Evolutionary conservation across 2,888 invertebrate species (phyloP).

Genomic region (Athalia cordata): DNA sequence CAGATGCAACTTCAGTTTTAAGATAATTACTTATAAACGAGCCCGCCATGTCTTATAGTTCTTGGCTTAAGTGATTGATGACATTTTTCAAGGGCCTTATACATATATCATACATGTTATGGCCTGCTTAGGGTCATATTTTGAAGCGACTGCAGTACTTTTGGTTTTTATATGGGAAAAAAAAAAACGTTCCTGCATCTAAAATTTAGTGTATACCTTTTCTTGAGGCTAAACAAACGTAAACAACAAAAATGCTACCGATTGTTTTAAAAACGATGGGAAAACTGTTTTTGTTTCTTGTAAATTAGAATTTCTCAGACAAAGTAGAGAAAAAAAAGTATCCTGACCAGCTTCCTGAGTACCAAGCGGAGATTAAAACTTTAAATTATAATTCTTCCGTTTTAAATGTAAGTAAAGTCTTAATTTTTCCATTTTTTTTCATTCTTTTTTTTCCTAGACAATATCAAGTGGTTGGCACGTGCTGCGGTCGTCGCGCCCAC

Average conservation of each 20-base stretch:
- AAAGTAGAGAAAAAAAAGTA: background rate
- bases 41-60: conserved; percentile 47
- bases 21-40: conserved; percentile 53
- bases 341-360: background rate
- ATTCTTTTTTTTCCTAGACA: conserved; percentile 13
- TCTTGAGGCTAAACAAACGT: background rate
- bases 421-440: background rate
- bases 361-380: background rate
- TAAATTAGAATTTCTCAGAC: background rate
- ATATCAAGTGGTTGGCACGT: conserved; percentile 24
- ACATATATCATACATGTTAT: background rate
- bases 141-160: background rate
- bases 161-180: conserved; percentile 4
- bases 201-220: background rate
- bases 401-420: conserved; percentile 5
- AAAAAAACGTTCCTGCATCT: background rate
- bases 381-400: conserved; percentile 15
- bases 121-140: conserved; percentile 17
- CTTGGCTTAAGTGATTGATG: conserved; percentile 55
- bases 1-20: conserved; percentile 46
- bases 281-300: no score
- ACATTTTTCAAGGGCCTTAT: conserved; percentile 43
- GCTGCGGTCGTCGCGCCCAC: conserved; percentile 9
- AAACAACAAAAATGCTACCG: background rate
- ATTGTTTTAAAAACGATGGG: no score